Conservation (phyloP, 2,113 vertebrate genomes). For the Empidonax alnorum region DNA sequence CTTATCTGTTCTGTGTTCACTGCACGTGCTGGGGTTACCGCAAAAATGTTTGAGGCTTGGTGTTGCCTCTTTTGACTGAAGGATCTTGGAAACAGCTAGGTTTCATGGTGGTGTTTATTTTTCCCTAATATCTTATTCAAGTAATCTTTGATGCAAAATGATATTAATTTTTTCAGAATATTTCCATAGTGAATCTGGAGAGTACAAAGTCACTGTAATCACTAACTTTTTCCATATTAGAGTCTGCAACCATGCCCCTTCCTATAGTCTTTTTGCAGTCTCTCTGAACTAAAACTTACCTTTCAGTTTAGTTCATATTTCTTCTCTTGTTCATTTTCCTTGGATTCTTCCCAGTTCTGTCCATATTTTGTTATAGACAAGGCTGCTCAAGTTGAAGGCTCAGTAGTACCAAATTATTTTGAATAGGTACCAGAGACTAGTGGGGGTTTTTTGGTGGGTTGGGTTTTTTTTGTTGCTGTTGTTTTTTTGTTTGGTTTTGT, state of each 20-base stretch:
- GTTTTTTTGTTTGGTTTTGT: no score
- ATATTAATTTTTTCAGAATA: background rate
- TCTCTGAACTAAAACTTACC: background rate
- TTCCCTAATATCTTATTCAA: background rate
- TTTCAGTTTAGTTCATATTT: background rate
- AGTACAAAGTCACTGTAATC: background rate
- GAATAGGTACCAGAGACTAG: background rate
- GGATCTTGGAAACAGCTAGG: background rate
- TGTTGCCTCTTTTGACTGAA: background rate
- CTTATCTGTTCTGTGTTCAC: background rate
- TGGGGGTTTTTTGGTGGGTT: no score
- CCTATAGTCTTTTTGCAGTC: background rate
- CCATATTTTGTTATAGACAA: background rate
- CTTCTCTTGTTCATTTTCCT: background rate
- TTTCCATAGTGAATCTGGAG: background rate
- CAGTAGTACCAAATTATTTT: background rate
- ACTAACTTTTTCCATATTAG: background rate
- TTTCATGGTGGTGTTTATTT: background rate
- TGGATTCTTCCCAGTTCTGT: background rate
- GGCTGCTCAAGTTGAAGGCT: background rate
- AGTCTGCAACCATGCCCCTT: background rate
- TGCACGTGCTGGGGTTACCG: background rate
- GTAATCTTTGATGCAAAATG: background rate
- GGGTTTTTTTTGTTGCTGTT: background rate
- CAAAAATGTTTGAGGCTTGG: background rate